Percentiles rank a stretch among this genome's conserved stretches.
Conservation (phyloP, 2,113 vertebrate genomes). For the Xiphophorus hellerii region DNA sequence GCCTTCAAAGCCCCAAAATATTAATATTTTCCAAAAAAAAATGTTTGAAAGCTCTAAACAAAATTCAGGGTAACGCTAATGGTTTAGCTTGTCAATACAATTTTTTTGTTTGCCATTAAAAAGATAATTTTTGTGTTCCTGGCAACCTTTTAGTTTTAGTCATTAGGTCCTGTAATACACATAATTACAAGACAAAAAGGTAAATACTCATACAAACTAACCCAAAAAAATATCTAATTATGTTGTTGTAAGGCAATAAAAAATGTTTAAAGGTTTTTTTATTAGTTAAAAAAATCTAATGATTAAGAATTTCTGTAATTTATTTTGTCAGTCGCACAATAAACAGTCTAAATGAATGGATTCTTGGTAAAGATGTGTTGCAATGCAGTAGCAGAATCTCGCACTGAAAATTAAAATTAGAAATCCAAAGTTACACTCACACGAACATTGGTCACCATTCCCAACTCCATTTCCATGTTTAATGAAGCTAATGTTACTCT, state of each 20-base stretch:
- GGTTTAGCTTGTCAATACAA: neutral
- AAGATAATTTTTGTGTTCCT: neutral
- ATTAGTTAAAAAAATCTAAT: neutral
- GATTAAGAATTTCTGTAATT: neutral
- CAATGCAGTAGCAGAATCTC: neutral
- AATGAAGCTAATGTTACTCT: too few species aligned
- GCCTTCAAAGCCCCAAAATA: too few species aligned
- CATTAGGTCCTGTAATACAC: neutral
- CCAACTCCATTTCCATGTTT: too few species aligned
- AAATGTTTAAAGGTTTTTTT: neutral
- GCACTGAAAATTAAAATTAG: too few species aligned
- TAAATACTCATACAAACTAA: neutral
- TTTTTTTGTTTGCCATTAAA: neutral
- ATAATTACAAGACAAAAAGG: neutral
- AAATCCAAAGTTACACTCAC: too few species aligned
- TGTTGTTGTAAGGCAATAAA: neutral
- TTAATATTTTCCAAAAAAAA: neutral
- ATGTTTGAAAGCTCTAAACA: neutral
- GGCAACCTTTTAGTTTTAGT: neutral
- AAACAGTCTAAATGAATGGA: neutral
- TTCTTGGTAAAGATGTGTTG: neutral
- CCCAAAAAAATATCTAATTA: neutral
- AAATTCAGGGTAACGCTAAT: neutral
- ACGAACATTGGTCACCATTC: too few species aligned
- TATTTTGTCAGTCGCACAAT: neutral